Evolutionary conservation across 2,113 vertebrate genomes (phyloP).

Genomic region (Microtus oregoni): DNA sequence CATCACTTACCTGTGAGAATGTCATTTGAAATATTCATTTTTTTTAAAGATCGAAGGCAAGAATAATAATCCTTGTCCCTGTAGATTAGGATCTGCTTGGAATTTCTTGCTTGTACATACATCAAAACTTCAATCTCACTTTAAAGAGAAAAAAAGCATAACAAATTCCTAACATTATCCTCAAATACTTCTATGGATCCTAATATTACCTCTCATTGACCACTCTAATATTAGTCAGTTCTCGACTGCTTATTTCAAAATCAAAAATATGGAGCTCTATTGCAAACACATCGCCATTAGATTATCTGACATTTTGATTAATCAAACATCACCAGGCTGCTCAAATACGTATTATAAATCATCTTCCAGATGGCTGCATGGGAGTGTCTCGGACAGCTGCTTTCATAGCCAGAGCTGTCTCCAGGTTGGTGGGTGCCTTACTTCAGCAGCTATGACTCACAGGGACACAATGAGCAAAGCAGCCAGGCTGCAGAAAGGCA

Average conservation of each 20-base stretch:
- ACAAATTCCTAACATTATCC: neutral
- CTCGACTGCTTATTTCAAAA: neutral
- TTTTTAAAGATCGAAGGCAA: neutral
- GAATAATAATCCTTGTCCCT: constrained; percentile 8
- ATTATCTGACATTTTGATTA: neutral
- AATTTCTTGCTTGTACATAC: neutral
- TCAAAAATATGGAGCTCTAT: neutral
- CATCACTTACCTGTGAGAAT: constrained; percentile 31
- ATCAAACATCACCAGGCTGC: neutral
- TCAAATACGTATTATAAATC: neutral
- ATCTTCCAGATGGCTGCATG: accelerated
- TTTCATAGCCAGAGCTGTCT: accelerated
- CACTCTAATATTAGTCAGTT: neutral
- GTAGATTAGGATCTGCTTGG: neutral
- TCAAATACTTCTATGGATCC: neutral
- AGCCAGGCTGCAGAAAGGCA: neutral
- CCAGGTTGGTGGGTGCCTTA: accelerated
- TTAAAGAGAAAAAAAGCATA: neutral
- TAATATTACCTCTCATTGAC: neutral
- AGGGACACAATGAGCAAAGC: neutral
- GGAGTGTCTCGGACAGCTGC: accelerated
- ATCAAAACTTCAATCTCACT: neutral
- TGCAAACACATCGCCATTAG: neutral
- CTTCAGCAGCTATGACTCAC: accelerated
- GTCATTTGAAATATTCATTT: constrained; percentile 56